A percentile compares a stretch with the other conserved stretches of the same genome.
phyloP scores from a whole-genome alignment of 2,797 vertebrate species.

The Rhyacichthys aspro region DNA sequence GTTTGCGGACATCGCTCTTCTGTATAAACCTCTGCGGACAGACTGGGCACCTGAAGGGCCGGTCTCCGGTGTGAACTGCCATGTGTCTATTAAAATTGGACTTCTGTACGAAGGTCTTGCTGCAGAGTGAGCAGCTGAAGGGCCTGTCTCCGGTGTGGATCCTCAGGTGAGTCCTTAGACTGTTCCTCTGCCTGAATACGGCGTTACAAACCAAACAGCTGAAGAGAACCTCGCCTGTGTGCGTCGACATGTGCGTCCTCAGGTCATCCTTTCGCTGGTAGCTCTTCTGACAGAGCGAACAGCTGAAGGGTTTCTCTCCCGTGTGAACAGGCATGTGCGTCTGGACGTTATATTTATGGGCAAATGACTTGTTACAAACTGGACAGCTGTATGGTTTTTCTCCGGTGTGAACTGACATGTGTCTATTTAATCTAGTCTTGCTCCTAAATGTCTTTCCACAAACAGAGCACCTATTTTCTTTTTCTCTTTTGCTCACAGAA shows the following conservation, averaged over 20 bases:
- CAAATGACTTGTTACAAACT: too few relatives aligned
- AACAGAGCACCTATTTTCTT: neutral
- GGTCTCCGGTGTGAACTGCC: conserved; percentile 1
- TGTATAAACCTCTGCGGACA: conserved; percentile 3
- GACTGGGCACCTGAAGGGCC: conserved; percentile 2
- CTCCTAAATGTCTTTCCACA: neutral
- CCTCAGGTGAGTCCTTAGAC: conserved; percentile 44
- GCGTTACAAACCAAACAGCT: conserved; percentile 39
- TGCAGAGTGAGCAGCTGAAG: neutral
- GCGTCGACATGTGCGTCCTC: conserved; percentile 12
- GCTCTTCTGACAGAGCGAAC: conserved; percentile 1
- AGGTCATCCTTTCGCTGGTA: conserved; percentile 7
- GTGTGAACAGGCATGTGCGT: neutral
- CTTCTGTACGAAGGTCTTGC: conserved; percentile 1
- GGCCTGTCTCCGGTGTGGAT: neutral
- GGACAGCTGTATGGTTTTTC: too few relatives aligned
- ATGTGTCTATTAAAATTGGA: neutral
- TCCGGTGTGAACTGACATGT: too few relatives aligned
- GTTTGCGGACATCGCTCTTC: neutral
- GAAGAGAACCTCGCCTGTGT: conserved; percentile 49
- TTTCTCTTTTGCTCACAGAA: too few relatives aligned
- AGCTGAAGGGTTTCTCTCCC: conserved; percentile 1
- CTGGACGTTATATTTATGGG: too few relatives aligned
- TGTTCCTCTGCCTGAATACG: conserved; percentile 29
- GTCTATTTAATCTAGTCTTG: too few relatives aligned